Conservation (phyloP, 2,888 invertebrate genomes). For the Orchesella flavescens region DNA sequence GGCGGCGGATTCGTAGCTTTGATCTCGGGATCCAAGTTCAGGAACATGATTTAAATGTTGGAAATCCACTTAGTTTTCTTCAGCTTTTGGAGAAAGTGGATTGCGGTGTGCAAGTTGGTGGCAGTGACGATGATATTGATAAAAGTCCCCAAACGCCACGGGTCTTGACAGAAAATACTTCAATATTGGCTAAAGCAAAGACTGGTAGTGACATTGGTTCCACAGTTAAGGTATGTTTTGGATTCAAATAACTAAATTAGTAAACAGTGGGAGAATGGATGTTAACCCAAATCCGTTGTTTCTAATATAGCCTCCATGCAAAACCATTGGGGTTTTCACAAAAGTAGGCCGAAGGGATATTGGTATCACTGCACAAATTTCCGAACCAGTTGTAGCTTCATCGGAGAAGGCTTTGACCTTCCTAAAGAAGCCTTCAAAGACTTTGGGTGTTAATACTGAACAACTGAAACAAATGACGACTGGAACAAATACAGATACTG, state of each 20-base stretch:
- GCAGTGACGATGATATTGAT: slow-evolving; percentile 36
- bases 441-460: slow-evolving; percentile 57
- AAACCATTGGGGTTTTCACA: slow-evolving; percentile 59
- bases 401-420: slow-evolving; percentile 27
- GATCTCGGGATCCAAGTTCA: slow-evolving; percentile 71
- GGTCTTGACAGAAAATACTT: slow-evolving; percentile 57
- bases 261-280: too few relatives aligned
- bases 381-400: neutral
- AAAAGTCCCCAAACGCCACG: slow-evolving; percentile 14
- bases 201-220: slow-evolving; percentile 76
- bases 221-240: slow-evolving; percentile 72
- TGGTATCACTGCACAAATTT: slow-evolving; percentile 51
- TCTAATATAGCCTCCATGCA: slow-evolving; percentile 61
- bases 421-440: slow-evolving; percentile 27
- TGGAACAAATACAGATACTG: slow-evolving; percentile 54
- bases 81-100: slow-evolving; percentile 71
- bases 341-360: slow-evolving; percentile 32
- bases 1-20: slow-evolving; percentile 66
- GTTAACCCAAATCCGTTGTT: neutral
- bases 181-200: slow-evolving; percentile 73
- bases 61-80: slow-evolving; percentile 57
- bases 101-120: slow-evolving; percentile 66
- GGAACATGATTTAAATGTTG: slow-evolving; percentile 66
- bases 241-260: too few relatives aligned
- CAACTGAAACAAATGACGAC: slow-evolving; percentile 34